Evolutionary conservation across 1,140 invertebrate species (phyloP), one percentile per base, ranked within the genome.

Genomic region (Whitmania pigra): DNA sequence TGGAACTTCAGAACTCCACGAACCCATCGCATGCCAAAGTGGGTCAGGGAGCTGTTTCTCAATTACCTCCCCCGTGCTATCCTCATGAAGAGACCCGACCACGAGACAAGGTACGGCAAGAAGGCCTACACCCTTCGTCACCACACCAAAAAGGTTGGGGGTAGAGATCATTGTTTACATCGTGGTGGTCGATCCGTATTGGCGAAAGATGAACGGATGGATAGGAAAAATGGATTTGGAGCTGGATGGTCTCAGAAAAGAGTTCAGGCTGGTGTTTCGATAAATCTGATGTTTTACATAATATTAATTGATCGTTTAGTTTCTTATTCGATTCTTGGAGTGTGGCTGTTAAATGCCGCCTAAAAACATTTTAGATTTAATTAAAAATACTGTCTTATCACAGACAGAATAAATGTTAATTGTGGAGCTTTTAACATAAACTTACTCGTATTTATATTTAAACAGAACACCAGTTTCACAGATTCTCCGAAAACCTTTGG

Each of bases 1-100:
- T 94, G 93, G 89, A 98, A 99, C 80, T 99, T 97, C 85, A 86
- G 95, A 79, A 94, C 94, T 22, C 95, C 94, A 3, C 82, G 87
- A 53, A 90, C 88, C 9, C 88, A 90, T 77, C 82, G 57, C 22
- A 90, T 77, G 97, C 43, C 29, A 13, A 13, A 49, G 31, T 67
- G 49, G 43, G 22, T 49, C 15, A 22, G 57, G 18, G 18, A 20
- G 36, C 40, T 71, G 0, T 71, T 71, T 55, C 53, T 63, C 53
- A 71, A 71, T 36, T 57, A 60, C 29, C 29, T 60, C 4, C 71
- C 71, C 18, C 54, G 71, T 25, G 27, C 57, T 17, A 36, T 71
- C 69, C 22, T 70, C 43, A 70, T 70, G 69, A 70, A 70, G 43
- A 40, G 53, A 27, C 71, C 71, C 4, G 57, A 71, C 25, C 57